These are phyloP conservation scores for Podocnemis expansa DNA, from an alignment of 2,113 vertebrate species.

Conservation along the genomic window DNA sequence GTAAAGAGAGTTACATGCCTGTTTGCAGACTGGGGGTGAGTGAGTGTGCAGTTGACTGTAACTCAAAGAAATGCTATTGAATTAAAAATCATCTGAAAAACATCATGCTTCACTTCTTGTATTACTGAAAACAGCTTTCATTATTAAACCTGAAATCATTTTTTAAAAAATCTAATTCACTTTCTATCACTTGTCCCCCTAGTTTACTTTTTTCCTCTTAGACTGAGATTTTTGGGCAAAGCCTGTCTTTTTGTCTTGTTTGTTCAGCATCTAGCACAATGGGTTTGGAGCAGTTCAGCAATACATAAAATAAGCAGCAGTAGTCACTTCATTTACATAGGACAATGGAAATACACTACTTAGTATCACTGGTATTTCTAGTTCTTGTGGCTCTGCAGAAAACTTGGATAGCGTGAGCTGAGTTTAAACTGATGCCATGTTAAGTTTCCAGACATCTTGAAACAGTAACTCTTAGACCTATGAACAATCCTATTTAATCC, in stretches of 20 bases:
- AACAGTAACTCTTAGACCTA: background rate
- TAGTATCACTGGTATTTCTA: background rate
- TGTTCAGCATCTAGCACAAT: background rate
- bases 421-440: background rate
- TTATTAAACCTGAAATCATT: background rate
- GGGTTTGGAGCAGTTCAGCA: background rate
- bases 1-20: background rate
- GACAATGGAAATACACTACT: background rate
- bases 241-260: background rate
- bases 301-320: rapidly evolving
- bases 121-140: background rate
- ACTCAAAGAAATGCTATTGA: background rate
- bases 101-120: background rate
- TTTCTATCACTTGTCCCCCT: background rate
- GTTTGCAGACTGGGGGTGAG: background rate
- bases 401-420: background rate
- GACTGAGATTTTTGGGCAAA: background rate
- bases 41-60: background rate
- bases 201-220: background rate
- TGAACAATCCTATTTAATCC: background rate
- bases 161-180: background rate
- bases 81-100: background rate
- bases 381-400: background rate
- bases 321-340: background rate
- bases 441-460: background rate